phyloP scores from a whole-genome alignment of 2,113 vertebrate genomes.

The Ochotona princeps region DNA sequence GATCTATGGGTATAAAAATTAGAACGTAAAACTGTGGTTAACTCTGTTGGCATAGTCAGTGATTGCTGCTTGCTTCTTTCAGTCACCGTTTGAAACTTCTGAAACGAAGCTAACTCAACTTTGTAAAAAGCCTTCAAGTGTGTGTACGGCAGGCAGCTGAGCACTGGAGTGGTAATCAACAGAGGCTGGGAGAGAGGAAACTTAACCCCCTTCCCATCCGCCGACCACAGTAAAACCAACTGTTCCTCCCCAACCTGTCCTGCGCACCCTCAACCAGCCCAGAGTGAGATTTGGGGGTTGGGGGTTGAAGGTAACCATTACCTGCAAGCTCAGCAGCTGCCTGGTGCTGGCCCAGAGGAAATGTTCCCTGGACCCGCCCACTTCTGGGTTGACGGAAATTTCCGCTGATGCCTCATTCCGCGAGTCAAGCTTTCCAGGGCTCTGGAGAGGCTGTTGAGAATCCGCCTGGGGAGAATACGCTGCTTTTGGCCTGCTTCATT shows the following conservation, averaged over 20 bases:
- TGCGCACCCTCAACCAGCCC: background rate
- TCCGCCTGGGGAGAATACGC: no score
- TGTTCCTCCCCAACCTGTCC: background rate
- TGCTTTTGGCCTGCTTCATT: background rate
- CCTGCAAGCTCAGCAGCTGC: background rate
- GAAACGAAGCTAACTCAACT: background rate
- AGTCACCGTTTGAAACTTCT: background rate
- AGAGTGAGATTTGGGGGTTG: background rate
- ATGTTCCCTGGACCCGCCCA: background rate
- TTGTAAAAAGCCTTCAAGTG: background rate
- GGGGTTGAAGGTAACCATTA: no score
- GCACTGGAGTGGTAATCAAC: accelerated
- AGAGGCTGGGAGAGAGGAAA: background rate
- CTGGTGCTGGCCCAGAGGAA: background rate
- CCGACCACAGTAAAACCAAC: background rate
- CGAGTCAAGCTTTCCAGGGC: background rate
- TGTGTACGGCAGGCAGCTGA: background rate
- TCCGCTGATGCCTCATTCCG: no score
- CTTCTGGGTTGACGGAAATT: background rate
- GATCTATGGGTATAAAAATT: background rate
- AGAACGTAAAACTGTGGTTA: background rate
- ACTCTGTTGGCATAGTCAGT: background rate
- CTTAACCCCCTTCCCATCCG: no score
- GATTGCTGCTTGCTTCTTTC: background rate
- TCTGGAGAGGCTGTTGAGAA: background rate